Conservation (phyloP, 2,113 vertebrate genomes). For the Geococcyx californianus region DNA sequence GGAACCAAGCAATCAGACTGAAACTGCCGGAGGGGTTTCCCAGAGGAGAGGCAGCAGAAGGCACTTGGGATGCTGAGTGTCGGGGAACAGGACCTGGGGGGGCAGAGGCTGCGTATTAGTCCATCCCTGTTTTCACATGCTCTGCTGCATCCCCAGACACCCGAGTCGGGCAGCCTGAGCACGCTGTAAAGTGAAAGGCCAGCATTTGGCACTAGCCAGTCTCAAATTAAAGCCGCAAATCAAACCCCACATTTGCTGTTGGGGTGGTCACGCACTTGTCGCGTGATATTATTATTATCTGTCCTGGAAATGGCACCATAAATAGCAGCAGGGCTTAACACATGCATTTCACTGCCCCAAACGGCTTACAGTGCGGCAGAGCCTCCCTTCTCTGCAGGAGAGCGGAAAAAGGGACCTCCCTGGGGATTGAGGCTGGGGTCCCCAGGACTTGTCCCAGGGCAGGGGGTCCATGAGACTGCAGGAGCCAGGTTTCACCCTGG, state of each 20-base stretch:
- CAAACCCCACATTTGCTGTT: neutral
- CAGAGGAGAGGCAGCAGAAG: neutral
- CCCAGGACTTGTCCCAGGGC: neutral
- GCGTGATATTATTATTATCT: neutral
- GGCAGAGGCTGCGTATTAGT: neutral
- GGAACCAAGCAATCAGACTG: neutral
- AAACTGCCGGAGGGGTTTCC: neutral
- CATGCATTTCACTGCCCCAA: neutral
- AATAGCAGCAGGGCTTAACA: neutral
- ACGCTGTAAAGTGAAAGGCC: neutral
- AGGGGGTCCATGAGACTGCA: neutral
- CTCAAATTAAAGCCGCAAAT: neutral
- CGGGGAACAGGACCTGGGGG: rapidly evolving
- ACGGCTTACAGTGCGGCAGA: neutral
- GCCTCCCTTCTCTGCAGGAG: neutral
- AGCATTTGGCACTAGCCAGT: neutral
- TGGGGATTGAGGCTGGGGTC: neutral
- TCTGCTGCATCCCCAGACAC: neutral
- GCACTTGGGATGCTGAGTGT: neutral
- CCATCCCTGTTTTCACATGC: neutral
- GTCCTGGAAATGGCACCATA: neutral
- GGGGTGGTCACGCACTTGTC: neutral
- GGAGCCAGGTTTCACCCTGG: rapidly evolving
- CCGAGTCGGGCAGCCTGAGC: neutral
- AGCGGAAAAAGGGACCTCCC: neutral